Evolutionary conservation across 2,888 invertebrate species (phyloP).

Genomic region (Crocallis elinguaria): DNA sequence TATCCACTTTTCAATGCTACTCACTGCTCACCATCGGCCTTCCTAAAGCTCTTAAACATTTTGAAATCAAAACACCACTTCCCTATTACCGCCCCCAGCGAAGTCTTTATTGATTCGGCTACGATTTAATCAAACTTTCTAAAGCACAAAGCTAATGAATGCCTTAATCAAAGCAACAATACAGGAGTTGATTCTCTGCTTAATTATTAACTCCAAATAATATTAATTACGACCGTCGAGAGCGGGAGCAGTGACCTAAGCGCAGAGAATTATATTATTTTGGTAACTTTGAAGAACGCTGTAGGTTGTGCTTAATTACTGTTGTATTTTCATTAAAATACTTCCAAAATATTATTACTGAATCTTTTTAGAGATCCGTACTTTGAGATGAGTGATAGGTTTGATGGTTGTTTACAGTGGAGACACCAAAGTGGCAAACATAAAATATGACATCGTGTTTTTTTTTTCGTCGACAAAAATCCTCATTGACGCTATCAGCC

Average conservation of each 20-base stretch:
- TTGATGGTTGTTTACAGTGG: no score
- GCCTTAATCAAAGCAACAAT: conserved; percentile 44
- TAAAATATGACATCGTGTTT: no score
- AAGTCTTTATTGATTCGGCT: conserved; percentile 22
- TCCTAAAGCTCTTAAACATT: neutral
- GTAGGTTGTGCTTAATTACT: neutral
- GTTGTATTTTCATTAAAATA: no score
- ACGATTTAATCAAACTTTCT: conserved; percentile 33
- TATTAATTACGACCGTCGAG: conserved; percentile 37
- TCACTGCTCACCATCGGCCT: neutral
- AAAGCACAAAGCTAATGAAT: conserved; percentile 37
- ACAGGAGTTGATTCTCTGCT: conserved; percentile 34
- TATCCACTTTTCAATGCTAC: no score
- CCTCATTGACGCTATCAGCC: no score
- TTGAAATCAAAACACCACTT: neutral
- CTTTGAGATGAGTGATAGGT: no score
- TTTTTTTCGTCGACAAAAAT: no score
- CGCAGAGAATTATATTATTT: conserved; percentile 17
- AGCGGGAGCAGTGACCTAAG: conserved; percentile 22
- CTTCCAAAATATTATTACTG: no score
- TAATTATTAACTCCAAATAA: conserved; percentile 42
- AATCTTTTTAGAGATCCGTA: no score
- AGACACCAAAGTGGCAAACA: no score
- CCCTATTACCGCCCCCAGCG: conserved; percentile 10
- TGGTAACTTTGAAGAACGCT: conserved; percentile 5